These are phyloP conservation scores for Tridacna crocea DNA, from an alignment of 2,888 invertebrate species.

Conservation along the genomic window DNA sequence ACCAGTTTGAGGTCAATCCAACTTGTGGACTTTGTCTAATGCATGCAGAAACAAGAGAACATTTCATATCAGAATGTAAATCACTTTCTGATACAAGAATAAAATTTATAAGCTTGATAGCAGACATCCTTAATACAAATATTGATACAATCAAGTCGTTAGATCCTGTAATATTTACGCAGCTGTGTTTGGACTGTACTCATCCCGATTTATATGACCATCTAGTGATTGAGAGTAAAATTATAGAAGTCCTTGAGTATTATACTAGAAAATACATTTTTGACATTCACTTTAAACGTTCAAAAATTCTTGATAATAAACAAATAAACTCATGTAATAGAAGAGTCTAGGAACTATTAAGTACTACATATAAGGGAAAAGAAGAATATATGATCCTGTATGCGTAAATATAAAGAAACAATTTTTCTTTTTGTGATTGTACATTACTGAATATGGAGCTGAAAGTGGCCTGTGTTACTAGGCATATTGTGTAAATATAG, in stretches of 20 bases:
- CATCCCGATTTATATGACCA: neutral
- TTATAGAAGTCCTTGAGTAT: slow-evolving; percentile 1
- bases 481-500: no score
- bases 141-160: neutral
- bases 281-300: neutral
- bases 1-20: neutral
- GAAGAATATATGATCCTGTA: neutral
- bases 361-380: no score
- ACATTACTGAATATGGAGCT: neutral
- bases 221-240: neutral
- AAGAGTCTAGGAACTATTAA: no score
- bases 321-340: neutral
- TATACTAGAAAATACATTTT: neutral
- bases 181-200: neutral
- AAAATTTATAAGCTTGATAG: neutral
- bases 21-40: neutral
- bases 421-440: neutral
- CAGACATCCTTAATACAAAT: neutral
- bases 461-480: no score
- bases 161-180: neutral
- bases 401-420: neutral
- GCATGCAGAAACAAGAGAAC: neutral
- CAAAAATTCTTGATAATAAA: neutral
- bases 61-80: neutral
- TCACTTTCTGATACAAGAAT: neutral